phyloP scores from a whole-genome alignment of 2,797 vertebrate species.

The Gymnocypris eckloni region DNA sequence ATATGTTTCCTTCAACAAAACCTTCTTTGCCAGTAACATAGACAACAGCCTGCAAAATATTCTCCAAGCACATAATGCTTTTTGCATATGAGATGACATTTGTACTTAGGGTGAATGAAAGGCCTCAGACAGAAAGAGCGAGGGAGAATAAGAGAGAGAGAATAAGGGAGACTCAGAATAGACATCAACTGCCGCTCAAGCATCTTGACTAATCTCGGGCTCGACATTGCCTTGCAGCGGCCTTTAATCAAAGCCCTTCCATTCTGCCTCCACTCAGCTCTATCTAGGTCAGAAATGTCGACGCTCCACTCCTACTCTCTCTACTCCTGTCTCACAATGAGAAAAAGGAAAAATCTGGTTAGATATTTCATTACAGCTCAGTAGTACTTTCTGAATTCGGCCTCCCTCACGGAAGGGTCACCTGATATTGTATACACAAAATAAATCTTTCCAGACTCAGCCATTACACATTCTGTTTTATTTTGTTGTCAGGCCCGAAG shows the following conservation, averaged over 20 bases:
- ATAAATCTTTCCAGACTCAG: slow-evolving; percentile 28
- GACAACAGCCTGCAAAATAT: slow-evolving; percentile 15
- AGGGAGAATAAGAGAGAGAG: slow-evolving; percentile 17
- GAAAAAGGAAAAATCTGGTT: slow-evolving; percentile 25
- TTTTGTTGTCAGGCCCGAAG: slow-evolving; percentile 30
- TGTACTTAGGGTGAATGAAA: slow-evolving; percentile 49
- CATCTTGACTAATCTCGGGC: slow-evolving; percentile 51
- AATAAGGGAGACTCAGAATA: slow-evolving; percentile 42
- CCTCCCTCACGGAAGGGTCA: slow-evolving; percentile 31
- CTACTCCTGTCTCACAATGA: slow-evolving; percentile 40
- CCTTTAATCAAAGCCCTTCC: slow-evolving; percentile 56
- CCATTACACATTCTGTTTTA: slow-evolving; percentile 24
- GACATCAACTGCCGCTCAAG: slow-evolving; percentile 41
- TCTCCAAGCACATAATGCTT: neutral
- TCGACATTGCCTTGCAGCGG: slow-evolving; percentile 52
- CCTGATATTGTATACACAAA: slow-evolving; percentile 14
- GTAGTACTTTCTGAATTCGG: slow-evolving; percentile 13
- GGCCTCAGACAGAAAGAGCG: slow-evolving; percentile 19
- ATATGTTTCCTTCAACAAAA: neutral
- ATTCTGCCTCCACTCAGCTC: slow-evolving; percentile 43
- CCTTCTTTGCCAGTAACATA: neutral
- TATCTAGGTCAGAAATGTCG: slow-evolving; percentile 61
- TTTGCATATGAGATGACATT: slow-evolving; percentile 41
- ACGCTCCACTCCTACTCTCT: slow-evolving; percentile 34
- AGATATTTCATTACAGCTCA: slow-evolving; percentile 27